These are phyloP conservation scores for Podiceps cristatus DNA, from an alignment of 2,113 vertebrate genomes.

Conservation along the genomic window DNA sequence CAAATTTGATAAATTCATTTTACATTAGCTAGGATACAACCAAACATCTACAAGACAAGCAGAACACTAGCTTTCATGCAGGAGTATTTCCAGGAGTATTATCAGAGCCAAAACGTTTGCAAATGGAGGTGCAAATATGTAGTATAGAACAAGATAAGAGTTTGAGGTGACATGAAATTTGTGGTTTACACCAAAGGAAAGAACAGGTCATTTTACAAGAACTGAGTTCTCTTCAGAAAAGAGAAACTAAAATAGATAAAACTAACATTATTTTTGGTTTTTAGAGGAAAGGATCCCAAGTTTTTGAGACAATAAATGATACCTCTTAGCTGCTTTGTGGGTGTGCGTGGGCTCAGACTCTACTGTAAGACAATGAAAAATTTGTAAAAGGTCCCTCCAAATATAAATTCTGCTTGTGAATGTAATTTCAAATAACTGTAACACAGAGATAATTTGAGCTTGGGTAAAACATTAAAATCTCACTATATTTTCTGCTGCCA, in stretches of 20 bases:
- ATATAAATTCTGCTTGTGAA: not conserved
- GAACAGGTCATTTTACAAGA: not conserved
- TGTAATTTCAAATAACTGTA: not conserved
- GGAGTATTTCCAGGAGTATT: not conserved
- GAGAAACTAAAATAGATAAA: not conserved
- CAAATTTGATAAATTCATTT: not conserved
- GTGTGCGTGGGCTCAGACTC: not conserved
- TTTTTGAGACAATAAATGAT: not conserved
- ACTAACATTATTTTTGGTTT: not conserved
- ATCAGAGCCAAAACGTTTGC: not conserved
- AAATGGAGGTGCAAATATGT: not conserved
- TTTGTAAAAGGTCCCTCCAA: not conserved
- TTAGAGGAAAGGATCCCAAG: not conserved
- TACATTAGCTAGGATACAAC: not conserved
- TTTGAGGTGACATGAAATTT: not conserved
- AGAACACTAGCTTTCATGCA: not conserved
- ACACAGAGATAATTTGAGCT: not conserved
- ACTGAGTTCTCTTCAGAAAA: not conserved
- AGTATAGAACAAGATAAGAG: not conserved
- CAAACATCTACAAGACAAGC: not conserved
- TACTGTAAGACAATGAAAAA: not conserved
- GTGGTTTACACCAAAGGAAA: not conserved
- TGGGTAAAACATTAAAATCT: not conserved
- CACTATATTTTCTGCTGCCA: not conserved
- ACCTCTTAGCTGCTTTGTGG: not conserved